Evolutionary conservation across 2,797 vertebrate species (phyloP).

Genomic region (Paedocypris micromegethes): DNA sequence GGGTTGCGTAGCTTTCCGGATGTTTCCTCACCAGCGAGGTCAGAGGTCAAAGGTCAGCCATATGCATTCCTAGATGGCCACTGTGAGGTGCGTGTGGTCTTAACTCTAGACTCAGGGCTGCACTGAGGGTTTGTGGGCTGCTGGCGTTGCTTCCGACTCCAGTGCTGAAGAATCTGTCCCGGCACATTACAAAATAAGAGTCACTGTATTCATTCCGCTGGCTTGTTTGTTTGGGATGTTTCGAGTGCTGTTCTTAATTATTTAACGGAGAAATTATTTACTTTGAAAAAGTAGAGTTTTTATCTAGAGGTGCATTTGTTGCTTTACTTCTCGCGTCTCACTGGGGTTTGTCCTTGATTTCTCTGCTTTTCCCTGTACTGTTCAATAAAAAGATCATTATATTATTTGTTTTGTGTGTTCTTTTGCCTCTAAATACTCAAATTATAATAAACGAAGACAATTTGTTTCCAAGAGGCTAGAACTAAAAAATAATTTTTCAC

Average conservation of each 20-base stretch:
- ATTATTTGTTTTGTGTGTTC: slow-evolving; percentile 1
- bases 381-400: slow-evolving; percentile 81
- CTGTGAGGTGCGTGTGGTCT: slow-evolving; percentile 77
- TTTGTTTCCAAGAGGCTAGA: too few relatives aligned
- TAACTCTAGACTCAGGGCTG: slow-evolving; percentile 50
- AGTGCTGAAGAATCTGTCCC: slow-evolving; percentile 60
- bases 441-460: too few relatives aligned
- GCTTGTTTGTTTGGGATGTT: slow-evolving; percentile 88
- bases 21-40: slow-evolving; percentile 53
- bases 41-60: slow-evolving; percentile 68
- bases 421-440: neutral
- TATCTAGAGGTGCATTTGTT: slow-evolving; percentile 73
- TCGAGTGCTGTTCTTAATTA: slow-evolving; percentile 89
- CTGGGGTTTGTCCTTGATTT: slow-evolving; percentile 61
- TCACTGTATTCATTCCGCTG: slow-evolving; percentile 85
- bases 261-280: slow-evolving; percentile 82
- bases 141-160: slow-evolving; percentile 66
- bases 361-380: slow-evolving; percentile 73
- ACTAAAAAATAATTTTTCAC: too few relatives aligned
- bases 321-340: slow-evolving; percentile 46
- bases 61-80: slow-evolving; percentile 85
- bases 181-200: slow-evolving; percentile 71
- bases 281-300: slow-evolving; percentile 72
- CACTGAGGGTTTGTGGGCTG: slow-evolving; percentile 46
- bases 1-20: slow-evolving; percentile 46